These are phyloP conservation scores for Thunnus maccoyii DNA, from an alignment of 2,113 vertebrate species.

Conservation along the genomic window DNA sequence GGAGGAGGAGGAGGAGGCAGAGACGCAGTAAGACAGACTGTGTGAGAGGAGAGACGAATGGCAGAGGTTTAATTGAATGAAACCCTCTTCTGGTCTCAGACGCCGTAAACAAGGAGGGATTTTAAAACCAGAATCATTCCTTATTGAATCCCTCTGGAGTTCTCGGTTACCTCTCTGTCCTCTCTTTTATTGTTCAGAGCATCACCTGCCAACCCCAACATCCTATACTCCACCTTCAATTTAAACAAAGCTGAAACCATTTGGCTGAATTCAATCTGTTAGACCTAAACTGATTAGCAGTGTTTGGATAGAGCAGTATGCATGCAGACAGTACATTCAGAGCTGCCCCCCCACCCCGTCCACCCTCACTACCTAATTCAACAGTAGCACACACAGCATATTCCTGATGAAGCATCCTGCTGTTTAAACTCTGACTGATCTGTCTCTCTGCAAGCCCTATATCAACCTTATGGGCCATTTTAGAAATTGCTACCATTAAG, in stretches of 20 bases:
- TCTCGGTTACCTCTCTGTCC: constrained; percentile 44
- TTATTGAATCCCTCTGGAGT: constrained; percentile 56
- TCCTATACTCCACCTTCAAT: constrained; percentile 26
- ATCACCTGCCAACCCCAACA: constrained; percentile 39
- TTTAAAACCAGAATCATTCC: constrained; percentile 54
- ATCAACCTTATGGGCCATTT: constrained; percentile 82
- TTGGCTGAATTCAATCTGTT: constrained; percentile 57
- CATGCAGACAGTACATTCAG: constrained; percentile 35
- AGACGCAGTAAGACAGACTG: constrained; percentile 62
- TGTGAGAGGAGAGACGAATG: constrained; percentile 57
- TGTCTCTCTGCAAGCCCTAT: constrained; percentile 72
- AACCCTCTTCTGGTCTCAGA: constrained; percentile 64
- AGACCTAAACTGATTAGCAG: constrained; percentile 65
- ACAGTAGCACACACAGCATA: constrained; percentile 68
- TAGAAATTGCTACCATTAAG: constrained; percentile 79
- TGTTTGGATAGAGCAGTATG: constrained; percentile 38
- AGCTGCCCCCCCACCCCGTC: neutral
- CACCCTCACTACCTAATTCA: constrained; percentile 5
- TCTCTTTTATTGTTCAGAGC: constrained; percentile 37
- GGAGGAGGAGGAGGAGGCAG: constrained; percentile 27
- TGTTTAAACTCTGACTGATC: constrained; percentile 76
- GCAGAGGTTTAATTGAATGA: constrained; percentile 79
- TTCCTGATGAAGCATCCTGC: constrained; percentile 77
- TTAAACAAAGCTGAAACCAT: constrained; percentile 37
- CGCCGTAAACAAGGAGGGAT: constrained; percentile 69